phyloP scores from a whole-genome alignment of 37 sponge, comb jelly and placozoan genomes.

The Chondrosia reniformis region DNA sequence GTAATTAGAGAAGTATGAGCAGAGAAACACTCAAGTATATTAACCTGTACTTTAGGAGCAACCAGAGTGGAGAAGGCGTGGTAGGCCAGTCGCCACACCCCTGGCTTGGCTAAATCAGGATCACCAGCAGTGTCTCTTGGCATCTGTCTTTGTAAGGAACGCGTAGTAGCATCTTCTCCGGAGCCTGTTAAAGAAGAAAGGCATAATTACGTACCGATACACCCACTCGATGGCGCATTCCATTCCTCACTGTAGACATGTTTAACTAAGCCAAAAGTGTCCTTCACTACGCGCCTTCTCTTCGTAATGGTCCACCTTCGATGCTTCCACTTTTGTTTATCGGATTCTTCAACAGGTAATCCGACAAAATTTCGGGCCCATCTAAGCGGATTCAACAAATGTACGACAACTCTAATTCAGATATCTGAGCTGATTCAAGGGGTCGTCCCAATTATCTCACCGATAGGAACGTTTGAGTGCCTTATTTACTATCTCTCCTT shows the following conservation, averaged over 20 bases:
- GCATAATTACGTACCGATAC: neutral
- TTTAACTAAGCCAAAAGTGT: neutral
- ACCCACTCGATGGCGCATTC: neutral
- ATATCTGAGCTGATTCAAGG: no score
- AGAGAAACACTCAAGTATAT: neutral
- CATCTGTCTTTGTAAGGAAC: no score
- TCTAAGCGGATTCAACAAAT: no score
- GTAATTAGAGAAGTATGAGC: neutral
- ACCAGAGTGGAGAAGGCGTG: neutral
- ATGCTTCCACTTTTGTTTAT: constrained; percentile 6
- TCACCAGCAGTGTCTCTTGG: neutral
- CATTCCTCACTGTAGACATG: neutral
- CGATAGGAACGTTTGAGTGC: no score
- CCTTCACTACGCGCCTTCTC: neutral
- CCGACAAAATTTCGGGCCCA: constrained; percentile 19
- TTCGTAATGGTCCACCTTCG: constrained; percentile 3
- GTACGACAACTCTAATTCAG: no score
- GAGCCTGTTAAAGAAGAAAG: no score
- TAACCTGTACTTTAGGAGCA: neutral
- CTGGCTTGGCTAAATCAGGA: constrained; percentile 8
- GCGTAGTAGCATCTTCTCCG: no score
- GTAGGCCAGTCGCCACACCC: constrained; percentile 27
- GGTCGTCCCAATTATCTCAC: no score
- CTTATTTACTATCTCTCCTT: no score
- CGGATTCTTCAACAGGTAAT: neutral